A percentile compares a stretch with the other conserved stretches of the same genome.
Evolutionary conservation across 2,888 invertebrate genomes (phyloP).

Genomic region (Antheraea yamamai): DNA sequence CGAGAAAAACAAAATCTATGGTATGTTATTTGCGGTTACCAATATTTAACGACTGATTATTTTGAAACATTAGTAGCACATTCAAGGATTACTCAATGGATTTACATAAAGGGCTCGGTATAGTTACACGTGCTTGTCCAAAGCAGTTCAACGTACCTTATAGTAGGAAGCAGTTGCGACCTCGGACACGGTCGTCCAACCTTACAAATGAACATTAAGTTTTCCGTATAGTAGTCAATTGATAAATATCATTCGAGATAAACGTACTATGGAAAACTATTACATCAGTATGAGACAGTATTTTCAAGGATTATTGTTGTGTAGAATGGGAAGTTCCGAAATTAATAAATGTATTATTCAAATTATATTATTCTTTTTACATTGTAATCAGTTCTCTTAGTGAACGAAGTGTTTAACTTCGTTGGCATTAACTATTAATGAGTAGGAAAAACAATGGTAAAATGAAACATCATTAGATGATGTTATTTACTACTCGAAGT

Average conservation of each 20-base stretch:
- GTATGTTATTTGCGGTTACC: not conserved
- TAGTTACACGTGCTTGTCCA: constrained; percentile 37
- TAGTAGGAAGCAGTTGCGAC: constrained; percentile 46
- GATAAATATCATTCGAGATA: not conserved
- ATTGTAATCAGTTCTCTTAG: not conserved
- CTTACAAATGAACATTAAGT: constrained; percentile 38
- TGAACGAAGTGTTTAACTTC: not conserved
- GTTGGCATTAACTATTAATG: not conserved
- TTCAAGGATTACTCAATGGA: constrained; percentile 19
- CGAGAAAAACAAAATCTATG: too few species aligned
- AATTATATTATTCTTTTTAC: too few species aligned
- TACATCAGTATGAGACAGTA: not conserved
- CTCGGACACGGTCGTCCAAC: constrained; percentile 49
- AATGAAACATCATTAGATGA: too few species aligned
- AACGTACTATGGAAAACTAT: not conserved
- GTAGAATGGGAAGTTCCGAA: too few species aligned
- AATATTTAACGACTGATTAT: not conserved
- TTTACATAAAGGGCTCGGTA: constrained; percentile 34
- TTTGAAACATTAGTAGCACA: constrained; percentile 10
- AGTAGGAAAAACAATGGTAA: not conserved
- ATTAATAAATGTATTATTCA: too few species aligned
- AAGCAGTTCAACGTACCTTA: constrained; percentile 23
- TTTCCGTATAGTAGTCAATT: constrained; percentile 31
- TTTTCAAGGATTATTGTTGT: not conserved
- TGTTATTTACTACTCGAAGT: too few species aligned